phyloP scores from a whole-genome alignment of 2,888 invertebrate species.

The Acleris cristana region DNA sequence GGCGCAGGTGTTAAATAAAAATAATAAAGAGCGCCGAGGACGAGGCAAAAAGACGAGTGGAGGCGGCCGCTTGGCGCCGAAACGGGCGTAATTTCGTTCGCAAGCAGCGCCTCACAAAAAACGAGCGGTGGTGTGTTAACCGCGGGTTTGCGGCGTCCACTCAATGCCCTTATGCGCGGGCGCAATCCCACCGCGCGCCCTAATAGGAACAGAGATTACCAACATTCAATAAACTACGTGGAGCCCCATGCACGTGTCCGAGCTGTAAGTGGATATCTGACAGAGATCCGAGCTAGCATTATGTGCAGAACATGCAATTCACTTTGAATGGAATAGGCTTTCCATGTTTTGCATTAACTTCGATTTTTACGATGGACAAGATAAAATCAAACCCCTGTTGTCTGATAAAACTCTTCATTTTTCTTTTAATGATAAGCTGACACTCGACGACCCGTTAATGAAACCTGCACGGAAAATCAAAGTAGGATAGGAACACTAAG shows the following conservation, averaged over 20 bases:
- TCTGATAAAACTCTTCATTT: too few relatives aligned
- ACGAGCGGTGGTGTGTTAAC: slow-evolving; percentile 68
- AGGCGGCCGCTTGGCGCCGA: slow-evolving; percentile 79
- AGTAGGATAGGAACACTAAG: neutral
- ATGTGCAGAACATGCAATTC: slow-evolving; percentile 15
- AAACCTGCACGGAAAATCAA: neutral
- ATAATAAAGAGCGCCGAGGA: slow-evolving; percentile 79
- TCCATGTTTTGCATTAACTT: neutral
- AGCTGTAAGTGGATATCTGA: slow-evolving; percentile 26
- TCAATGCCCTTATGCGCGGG: slow-evolving; percentile 62
- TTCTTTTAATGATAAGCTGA: too few relatives aligned
- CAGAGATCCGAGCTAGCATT: slow-evolving; percentile 12
- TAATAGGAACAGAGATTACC: slow-evolving; percentile 50
- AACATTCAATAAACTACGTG: slow-evolving; percentile 40
- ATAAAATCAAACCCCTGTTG: neutral
- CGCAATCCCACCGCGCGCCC: slow-evolving; percentile 46
- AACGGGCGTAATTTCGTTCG: slow-evolving; percentile 74
- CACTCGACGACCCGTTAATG: too few relatives aligned
- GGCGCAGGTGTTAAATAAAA: slow-evolving; percentile 84
- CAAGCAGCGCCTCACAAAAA: slow-evolving; percentile 71
- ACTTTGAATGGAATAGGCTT: slow-evolving; percentile 7
- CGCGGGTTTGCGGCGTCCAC: slow-evolving; percentile 58
- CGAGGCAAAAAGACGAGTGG: slow-evolving; percentile 74
- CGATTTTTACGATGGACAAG: neutral
- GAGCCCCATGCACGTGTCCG: slow-evolving; percentile 26